Percentiles rank a stretch among this genome's conserved stretches.
Evolutionary conservation across 1,140 invertebrate species (phyloP).

Genomic region (Hyles vespertilio): DNA sequence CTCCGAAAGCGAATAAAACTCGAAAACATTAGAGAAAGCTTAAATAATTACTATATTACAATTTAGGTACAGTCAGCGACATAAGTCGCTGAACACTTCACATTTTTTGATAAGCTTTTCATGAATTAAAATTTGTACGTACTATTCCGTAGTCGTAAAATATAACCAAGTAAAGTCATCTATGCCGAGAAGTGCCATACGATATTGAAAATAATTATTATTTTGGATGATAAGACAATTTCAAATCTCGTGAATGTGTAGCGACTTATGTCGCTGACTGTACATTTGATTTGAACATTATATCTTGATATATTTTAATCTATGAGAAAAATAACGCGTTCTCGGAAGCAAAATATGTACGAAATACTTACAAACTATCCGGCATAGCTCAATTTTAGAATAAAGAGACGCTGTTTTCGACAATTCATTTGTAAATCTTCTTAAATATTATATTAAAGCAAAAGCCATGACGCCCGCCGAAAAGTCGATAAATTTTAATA

Average conservation of each 20-base stretch:
- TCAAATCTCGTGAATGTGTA: no score
- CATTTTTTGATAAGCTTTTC: no score
- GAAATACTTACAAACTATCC: constrained; percentile 50
- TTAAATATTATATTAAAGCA: constrained; percentile 33
- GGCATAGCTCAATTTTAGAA: constrained; percentile 63
- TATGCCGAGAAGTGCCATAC: no score
- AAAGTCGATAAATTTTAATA: constrained; percentile 15
- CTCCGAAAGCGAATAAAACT: no score
- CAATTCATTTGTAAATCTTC: constrained; percentile 21
- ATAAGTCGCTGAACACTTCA: no score
- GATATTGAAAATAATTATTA: no score
- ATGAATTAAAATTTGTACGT: no score
- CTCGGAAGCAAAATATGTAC: constrained; percentile 32
- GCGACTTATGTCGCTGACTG: no score
- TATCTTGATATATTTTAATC: constrained; percentile 15
- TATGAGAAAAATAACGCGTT: constrained; percentile 28
- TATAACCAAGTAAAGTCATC: no score
- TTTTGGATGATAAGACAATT: no score
- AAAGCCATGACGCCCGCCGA: constrained; percentile 40
- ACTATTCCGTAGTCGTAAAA: no score
- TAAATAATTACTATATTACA: constrained; percentile 5
- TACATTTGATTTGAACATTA: constrained; percentile 18
- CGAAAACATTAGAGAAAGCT: not conserved
- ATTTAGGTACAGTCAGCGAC: no score
- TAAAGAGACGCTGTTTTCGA: constrained; percentile 54